Evolutionary conservation across 2,797 vertebrate species (phyloP), one percentile per base, ranked within the genome.

Genomic region (Hypotaenidia philippensis): DNA sequence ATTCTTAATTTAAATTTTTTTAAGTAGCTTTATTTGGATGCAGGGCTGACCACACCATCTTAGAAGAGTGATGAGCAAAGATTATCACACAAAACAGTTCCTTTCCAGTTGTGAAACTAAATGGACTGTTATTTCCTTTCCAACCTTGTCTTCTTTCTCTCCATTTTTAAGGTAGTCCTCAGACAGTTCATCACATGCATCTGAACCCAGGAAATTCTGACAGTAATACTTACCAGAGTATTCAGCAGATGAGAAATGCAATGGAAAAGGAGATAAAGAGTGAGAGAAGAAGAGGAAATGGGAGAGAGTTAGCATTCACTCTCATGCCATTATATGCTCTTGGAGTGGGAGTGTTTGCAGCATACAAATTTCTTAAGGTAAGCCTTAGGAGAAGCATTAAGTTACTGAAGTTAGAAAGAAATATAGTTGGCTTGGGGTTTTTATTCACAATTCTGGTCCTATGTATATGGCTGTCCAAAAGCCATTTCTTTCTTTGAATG

Each of bases 331-430:
- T 99, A 41, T 99, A 99, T 44, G 99, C 99, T 80, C 97, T 99
- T 34, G 98, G 99, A 55, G 99, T 99, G 10, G 99, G 99, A 18
- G 97, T 99, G 77, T 99, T 99, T 95, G 99, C 99, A 11, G 98
- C 98, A 5, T 99, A 99, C 96, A 99, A 99, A 96, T 99, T 99
- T 81, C 78, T 99, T 60, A 99, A 99, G 98, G 99, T 99, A 96
- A 95, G 90, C 27, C 22, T 13, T 19, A 88, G 50, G 27, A 65
- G 83, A 77, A 56, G 1, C 23, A 40, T 47, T 50, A 12, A 31
- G 41, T 64, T 63, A 55, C 6, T 63, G 40, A 83, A 64, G 34
- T 72, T 15, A 20, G 56, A 40, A 87, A 31, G 40, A 95, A 57
- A 26, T 27, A 5, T 81, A 74, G 59, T 10, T 26, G 18, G 4